Conservation (phyloP, 1,140 invertebrate genomes). For the Penaeus vannamei region DNA sequence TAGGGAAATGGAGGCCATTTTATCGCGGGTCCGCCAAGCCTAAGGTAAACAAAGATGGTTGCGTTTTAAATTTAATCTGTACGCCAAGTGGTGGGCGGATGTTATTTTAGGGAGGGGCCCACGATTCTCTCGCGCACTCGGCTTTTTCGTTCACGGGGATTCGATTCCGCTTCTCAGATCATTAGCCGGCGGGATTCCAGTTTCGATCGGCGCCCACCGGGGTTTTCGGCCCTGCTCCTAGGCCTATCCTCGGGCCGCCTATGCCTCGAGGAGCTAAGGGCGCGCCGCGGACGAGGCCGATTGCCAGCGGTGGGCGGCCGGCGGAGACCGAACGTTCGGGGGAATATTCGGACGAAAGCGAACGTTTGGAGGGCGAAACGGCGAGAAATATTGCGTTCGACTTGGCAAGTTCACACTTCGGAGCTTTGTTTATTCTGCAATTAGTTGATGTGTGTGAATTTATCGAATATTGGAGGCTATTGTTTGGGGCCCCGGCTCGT, state of each 20-base stretch:
- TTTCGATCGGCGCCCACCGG: no score
- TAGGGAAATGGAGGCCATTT: conserved; percentile 60
- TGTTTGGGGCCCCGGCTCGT: conserved; percentile 52
- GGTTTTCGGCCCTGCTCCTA: no score
- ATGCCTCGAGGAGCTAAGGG: no score
- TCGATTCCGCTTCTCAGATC: neutral
- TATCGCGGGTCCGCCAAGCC: conserved; percentile 62
- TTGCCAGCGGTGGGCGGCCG: neutral
- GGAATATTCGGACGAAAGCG: conserved; percentile 17
- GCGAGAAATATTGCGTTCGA: conserved; percentile 54
- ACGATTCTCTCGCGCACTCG: conserved; percentile 1
- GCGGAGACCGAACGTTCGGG: neutral
- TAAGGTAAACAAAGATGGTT: conserved; percentile 64
- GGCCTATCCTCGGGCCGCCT: no score
- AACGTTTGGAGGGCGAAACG: neutral
- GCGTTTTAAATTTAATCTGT: conserved; percentile 66
- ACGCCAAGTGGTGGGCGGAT: conserved; percentile 61
- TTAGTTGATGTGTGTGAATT: conserved; percentile 66
- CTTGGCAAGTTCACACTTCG: conserved; percentile 61
- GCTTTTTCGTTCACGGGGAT: neutral
- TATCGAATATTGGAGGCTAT: conserved; percentile 62
- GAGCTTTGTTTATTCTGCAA: conserved; percentile 65
- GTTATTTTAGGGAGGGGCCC: conserved; percentile 62
- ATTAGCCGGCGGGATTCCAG: no score
- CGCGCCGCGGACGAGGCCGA: neutral